These are phyloP conservation scores for Scomber colias DNA, from an alignment of 2,113 vertebrate species.

Conservation along the genomic window DNA sequence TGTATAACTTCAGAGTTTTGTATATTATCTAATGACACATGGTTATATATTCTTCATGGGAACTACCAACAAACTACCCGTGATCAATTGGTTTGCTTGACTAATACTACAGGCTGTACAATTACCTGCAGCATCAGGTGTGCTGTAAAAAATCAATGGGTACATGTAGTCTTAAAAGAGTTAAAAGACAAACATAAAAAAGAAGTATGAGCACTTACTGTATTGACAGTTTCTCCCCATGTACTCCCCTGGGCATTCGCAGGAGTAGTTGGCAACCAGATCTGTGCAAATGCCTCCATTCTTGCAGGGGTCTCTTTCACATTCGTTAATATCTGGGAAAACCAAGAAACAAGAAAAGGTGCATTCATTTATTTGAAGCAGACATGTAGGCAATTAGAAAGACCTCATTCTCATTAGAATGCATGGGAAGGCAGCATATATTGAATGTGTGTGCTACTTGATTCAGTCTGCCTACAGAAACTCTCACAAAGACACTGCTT, in stretches of 20 bases:
- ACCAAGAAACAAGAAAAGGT: slow-evolving; percentile 48
- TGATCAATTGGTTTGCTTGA: slow-evolving; percentile 5
- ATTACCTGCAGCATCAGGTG: slow-evolving; percentile 37
- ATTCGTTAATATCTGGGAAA: slow-evolving; percentile 95
- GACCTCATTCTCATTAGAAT: slow-evolving; percentile 71
- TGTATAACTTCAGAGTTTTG: background rate
- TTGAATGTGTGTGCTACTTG: slow-evolving; percentile 68
- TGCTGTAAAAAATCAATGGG: slow-evolving; percentile 8
- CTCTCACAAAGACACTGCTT: slow-evolving; percentile 49
- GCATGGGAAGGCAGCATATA: slow-evolving; percentile 58
- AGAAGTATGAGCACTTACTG: slow-evolving; percentile 87
- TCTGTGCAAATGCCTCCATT: slow-evolving; percentile 98
- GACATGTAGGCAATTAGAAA: slow-evolving; percentile 65
- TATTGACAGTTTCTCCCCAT: slow-evolving; percentile 98
- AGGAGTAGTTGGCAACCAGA: slow-evolving; percentile 96
- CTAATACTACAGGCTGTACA: slow-evolving; percentile 1
- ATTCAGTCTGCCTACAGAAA: slow-evolving; percentile 49
- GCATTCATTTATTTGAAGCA: slow-evolving; percentile 62
- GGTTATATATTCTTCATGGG: background rate
- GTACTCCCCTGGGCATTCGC: slow-evolving; percentile 98
- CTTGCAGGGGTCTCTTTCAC: slow-evolving; percentile 94
- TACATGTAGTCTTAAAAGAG: background rate
- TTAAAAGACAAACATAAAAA: slow-evolving; percentile 32
- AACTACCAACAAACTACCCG: slow-evolving; percentile 22
- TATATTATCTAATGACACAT: background rate